Base-by-base conservation (phyloP, 2,888 invertebrate species). In the Pelosia muscerda region DNA sequence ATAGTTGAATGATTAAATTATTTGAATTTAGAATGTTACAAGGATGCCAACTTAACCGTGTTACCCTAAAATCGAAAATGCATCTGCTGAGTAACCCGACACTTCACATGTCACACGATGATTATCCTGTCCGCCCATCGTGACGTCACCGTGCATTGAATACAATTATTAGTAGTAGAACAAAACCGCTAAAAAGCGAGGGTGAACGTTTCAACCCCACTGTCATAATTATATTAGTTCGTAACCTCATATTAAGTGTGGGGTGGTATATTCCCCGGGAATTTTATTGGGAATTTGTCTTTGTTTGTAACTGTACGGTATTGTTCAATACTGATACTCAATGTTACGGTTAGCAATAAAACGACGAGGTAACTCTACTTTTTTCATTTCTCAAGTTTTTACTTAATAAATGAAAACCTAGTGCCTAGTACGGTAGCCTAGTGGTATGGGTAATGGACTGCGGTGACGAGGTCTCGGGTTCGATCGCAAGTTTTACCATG, bases 191-290 rank as follows among this genome's bases (percentile, higher is more conserved):
- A 88, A 89, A 90, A 88, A 88, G 78, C 75, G 77, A 83, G 87
- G 87, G 89, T 82, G 85, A 81, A 78, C 67, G 74, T 72, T 77
- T 78, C 82, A 81, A 74, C 86, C 87, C 90, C 87, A 70, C 75
- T 73, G 79, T 74, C 77, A 82, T 91, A 92, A 92, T 88, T 86
- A 89, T 89, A 91, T 92, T 92, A 92, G 87, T 87, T 84, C 85
- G 88, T 93, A 92, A 94, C 93, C 93, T 90, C 90, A 81, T 86
- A 88, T 90, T 92, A 90, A 86, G 73, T 74, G 78, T 73, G 75
- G 75, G 81, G 77, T 69, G 74, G 64, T 68, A 62, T 57, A 66
- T 67, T 57, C 56, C 66, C 70, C 66, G 69, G 70, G 69, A 77
- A 71, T 72, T 65, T 73, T 71, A 66, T 72, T 56, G 56, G 42